Conservation (phyloP, 2,113 vertebrate species). For the Microtus oregoni region DNA sequence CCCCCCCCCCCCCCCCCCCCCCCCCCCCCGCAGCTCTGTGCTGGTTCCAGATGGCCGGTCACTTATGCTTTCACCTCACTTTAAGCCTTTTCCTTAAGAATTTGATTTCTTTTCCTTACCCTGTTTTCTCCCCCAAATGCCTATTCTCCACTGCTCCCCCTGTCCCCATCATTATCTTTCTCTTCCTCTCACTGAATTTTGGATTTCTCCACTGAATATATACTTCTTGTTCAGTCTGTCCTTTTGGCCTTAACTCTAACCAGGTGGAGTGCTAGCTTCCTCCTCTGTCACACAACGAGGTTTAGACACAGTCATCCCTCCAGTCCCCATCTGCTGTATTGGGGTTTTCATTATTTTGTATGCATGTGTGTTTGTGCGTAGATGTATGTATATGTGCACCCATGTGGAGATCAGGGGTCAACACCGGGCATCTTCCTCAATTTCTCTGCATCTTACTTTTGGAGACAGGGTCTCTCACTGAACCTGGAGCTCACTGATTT, state of each 20-base stretch:
- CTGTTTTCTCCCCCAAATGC: conserved; percentile 52
- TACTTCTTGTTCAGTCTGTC: background rate
- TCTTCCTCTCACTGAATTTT: background rate
- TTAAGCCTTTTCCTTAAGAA: conserved; percentile 46
- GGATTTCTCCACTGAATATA: background rate
- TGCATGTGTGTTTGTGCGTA: background rate
- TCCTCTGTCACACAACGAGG: conserved; percentile 3
- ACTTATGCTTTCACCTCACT: conserved; percentile 27
- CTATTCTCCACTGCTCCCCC: background rate
- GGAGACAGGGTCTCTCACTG: background rate
- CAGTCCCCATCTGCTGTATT: background rate
- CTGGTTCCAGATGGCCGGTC: conserved; percentile 54
- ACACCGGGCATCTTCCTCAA: background rate
- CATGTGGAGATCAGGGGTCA: background rate
- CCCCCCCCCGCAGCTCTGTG: background rate
- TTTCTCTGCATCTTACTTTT: background rate
- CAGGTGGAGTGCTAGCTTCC: background rate
- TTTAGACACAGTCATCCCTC: background rate
- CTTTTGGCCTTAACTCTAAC: background rate
- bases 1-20: background rate
- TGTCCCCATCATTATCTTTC: background rate
- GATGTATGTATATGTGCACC: background rate
- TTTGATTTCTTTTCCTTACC: conserved; percentile 73
- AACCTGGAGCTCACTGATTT: background rate
- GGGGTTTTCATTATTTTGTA: background rate